Conservation (phyloP, 2,797 vertebrate genomes). For the Alca torda region DNA sequence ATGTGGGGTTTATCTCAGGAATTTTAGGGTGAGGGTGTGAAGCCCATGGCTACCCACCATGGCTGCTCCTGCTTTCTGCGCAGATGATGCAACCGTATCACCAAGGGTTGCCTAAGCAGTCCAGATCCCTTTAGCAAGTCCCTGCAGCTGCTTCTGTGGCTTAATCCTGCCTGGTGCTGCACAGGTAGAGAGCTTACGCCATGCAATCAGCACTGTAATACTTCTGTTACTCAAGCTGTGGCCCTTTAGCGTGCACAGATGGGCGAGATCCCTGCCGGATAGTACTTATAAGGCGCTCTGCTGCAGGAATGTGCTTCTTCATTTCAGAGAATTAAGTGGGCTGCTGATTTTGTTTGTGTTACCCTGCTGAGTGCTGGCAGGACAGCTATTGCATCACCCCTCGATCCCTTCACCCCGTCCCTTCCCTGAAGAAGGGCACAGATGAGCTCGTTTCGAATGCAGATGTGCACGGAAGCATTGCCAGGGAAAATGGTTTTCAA, state of each 20-base stretch:
- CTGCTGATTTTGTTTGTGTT: conserved; percentile 15
- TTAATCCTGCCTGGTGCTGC: not conserved
- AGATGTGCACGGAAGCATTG: not conserved
- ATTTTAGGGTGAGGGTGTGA: not conserved
- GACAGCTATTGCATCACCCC: not conserved
- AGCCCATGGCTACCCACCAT: not conserved
- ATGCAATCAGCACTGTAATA: not conserved
- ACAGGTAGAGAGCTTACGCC: not conserved
- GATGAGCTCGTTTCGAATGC: not conserved
- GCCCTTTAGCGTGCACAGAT: conserved; percentile 7
- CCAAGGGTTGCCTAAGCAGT: not conserved
- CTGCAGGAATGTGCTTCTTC: not conserved
- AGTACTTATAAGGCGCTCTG: not conserved
- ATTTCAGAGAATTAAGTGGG: not conserved
- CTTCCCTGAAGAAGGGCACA: not conserved
- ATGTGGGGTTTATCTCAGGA: not conserved
- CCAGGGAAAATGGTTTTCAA: not conserved
- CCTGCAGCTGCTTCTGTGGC: not conserved
- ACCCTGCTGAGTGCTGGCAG: not conserved
- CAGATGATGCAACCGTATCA: not conserved
- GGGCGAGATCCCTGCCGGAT: not conserved
- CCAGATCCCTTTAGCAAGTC: not conserved
- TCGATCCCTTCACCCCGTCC: not conserved
- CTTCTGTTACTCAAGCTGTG: not conserved
- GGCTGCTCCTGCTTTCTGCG: not conserved